A percentile compares a stretch with the other conserved stretches of the same genome.
These are phyloP conservation scores for Triplophysa bombifrons DNA, from an alignment of 2,797 vertebrate genomes.

Conservation along the genomic window DNA sequence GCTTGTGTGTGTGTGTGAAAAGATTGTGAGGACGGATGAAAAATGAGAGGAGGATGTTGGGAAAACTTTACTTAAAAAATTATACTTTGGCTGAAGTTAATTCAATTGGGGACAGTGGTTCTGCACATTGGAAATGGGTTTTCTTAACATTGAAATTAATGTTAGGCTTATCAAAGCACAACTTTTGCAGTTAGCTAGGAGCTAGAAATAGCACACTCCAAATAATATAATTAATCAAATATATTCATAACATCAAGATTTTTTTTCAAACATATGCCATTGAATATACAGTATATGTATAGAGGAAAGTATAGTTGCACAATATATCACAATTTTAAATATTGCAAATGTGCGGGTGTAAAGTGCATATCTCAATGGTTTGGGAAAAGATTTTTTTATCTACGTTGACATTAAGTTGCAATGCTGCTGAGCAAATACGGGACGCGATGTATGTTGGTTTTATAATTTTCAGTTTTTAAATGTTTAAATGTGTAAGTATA, in stretches of 20 bases:
- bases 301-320: too few species aligned
- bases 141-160: conserved; percentile 1
- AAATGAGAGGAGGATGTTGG: conserved; percentile 75
- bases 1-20: conserved; percentile 43
- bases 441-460: too few species aligned
- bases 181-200: background rate
- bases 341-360: too few species aligned
- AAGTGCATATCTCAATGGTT: too few species aligned
- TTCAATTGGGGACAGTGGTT: conserved; percentile 8
- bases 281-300: background rate
- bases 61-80: conserved; percentile 57
- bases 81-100: background rate
- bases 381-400: too few species aligned
- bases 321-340: too few species aligned
- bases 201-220: background rate
- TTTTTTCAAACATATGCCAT: background rate
- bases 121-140: background rate
- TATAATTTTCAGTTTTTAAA: too few species aligned
- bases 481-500: too few species aligned
- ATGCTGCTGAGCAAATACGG: too few species aligned
- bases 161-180: background rate
- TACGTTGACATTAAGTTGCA: too few species aligned
- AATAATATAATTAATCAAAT: background rate
- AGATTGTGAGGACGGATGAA: conserved; percentile 66
- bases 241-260: background rate